phyloP scores from a whole-genome alignment of 2,888 invertebrate genomes.

The Papilio gigon region DNA sequence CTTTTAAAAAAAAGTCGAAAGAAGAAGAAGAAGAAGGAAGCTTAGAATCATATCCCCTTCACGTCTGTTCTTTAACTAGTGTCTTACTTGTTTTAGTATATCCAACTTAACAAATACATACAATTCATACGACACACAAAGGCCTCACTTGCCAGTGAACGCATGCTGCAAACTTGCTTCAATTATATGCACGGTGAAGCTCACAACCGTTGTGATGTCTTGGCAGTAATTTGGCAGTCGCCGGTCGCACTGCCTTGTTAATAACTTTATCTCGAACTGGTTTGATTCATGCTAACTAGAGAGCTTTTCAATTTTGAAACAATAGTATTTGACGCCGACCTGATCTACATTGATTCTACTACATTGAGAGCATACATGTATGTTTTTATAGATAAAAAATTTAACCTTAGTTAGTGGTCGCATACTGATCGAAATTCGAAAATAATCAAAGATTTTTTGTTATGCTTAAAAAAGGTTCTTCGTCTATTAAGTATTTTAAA shows the following conservation, averaged over 20 bases:
- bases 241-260: slow-evolving; percentile 59
- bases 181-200: slow-evolving; percentile 20
- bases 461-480: no score
- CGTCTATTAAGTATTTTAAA: no score
- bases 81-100: not conserved
- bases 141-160: not conserved
- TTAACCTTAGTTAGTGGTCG: no score
- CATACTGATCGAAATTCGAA: no score
- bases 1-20: no score
- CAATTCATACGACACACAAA: not conserved
- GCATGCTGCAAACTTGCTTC: slow-evolving; percentile 20
- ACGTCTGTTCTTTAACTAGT: not conserved
- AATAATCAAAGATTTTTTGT: no score
- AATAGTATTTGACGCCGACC: not conserved
- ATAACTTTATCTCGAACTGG: slow-evolving; percentile 51
- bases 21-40: no score
- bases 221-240: slow-evolving; percentile 58
- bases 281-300: slow-evolving; percentile 13
- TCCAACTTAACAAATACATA: not conserved
- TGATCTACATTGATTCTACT: no score
- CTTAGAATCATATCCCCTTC: no score
- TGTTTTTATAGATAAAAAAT: no score
- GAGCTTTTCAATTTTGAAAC: slow-evolving; percentile 10
- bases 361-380: no score
- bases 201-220: slow-evolving; percentile 45